Base-by-base conservation (phyloP, 2,797 vertebrate species). In the Chromobotia macracanthus region DNA sequence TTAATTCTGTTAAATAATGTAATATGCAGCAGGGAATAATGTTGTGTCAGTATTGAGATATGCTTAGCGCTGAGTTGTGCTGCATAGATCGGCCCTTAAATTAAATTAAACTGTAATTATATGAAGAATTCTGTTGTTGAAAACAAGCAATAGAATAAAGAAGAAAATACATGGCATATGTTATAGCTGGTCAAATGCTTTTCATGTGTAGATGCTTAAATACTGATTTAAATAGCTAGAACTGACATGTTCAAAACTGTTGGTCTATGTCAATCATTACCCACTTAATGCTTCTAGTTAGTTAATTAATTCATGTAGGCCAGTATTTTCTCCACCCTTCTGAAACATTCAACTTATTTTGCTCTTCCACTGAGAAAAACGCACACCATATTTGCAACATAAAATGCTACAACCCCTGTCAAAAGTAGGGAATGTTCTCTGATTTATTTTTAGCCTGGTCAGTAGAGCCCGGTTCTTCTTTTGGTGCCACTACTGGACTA, bases 1-100 rank as follows among this genome's bases (percentile, higher is more conserved):
- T 88, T 86, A 81, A 84, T 80, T 80, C 75, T 85, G 83, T 82
- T 87, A 78, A 87, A 84, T 87, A 87, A 88, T 86, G 76, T 80
- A 87, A 21, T 15, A 69, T 58, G 75, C 78, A 70, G 67, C n/a
- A 56, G 63, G 79, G 75, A 75, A 79, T 75, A 71, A 81, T 80
- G 61, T 60, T 68, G 63, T 50, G 63, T 50, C 80, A 75, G 55
- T 77, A 65, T 44, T 53, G 77, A 74, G 77, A 74, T 79, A 77
- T 82, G 79, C 28, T 84, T 31, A 60, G 23, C 28, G 23, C 58
- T 63, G 9, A 56, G 19, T 68, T 72, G 51, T 82, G 77, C 63
- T 58, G 63, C 79, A 86, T 75, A 77, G 53, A 86, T 84, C 84
- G 76, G 53, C 55, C 50, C 48, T n/a, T n/a, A n/a, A n/a, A n/a